phyloP scores from a whole-genome alignment of 2,888 invertebrate species.

The Polia nebulosa region DNA sequence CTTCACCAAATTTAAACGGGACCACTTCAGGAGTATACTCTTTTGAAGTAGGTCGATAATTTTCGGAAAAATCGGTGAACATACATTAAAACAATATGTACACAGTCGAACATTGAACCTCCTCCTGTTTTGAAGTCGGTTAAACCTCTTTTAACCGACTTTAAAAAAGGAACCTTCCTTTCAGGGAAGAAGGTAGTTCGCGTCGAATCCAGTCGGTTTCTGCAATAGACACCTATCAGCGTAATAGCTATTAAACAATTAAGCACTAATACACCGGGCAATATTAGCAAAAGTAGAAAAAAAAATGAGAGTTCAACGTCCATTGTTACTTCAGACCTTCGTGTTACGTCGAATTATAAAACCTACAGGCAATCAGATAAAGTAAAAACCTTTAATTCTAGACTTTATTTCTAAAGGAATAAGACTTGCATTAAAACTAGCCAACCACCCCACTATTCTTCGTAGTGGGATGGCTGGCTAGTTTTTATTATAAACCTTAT shows the following conservation, averaged over 20 bases:
- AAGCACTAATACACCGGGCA: slow-evolving; percentile 26
- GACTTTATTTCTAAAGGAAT: slow-evolving; percentile 18
- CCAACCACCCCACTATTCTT: slow-evolving; percentile 22
- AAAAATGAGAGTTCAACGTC: slow-evolving; percentile 54
- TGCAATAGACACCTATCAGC: slow-evolving; percentile 6
- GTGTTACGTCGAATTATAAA: slow-evolving; percentile 51
- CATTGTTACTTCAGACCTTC: slow-evolving; percentile 58
- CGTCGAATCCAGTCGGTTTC: background rate
- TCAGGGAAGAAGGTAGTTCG: no score
- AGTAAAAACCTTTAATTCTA: slow-evolving; percentile 10
- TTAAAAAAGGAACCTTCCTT: no score
- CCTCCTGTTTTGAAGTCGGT: no score
- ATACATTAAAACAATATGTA: no score
- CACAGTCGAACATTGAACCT: no score
- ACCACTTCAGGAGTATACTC: no score
- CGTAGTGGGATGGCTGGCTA: no score
- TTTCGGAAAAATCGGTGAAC: no score
- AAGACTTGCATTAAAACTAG: slow-evolving; percentile 32
- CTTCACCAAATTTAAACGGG: no score
- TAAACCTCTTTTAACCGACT: no score
- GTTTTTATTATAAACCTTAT: no score
- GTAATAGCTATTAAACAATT: slow-evolving; percentile 22
- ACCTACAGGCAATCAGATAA: slow-evolving; percentile 21
- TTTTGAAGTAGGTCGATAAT: no score
- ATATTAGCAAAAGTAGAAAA: slow-evolving; percentile 38